These are phyloP conservation scores for Zaprionus africanus DNA, from an alignment of 1,140 invertebrate species.

Conservation along the genomic window DNA sequence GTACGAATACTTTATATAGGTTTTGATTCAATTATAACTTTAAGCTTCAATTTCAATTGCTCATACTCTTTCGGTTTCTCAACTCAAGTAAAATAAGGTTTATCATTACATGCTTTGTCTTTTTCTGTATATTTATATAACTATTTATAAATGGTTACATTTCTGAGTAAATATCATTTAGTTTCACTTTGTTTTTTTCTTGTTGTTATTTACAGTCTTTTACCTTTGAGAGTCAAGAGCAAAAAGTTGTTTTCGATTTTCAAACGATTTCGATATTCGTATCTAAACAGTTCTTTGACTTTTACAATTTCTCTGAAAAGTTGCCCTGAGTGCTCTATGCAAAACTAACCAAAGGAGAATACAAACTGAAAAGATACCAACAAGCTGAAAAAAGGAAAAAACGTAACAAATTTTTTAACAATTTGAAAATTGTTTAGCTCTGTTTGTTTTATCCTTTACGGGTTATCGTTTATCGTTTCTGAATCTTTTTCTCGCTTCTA, in stretches of 20 bases:
- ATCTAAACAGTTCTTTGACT: slow-evolving; percentile 51
- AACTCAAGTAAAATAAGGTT: slow-evolving; percentile 71
- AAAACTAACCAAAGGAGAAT: slow-evolving; percentile 39
- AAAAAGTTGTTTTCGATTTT: slow-evolving; percentile 74
- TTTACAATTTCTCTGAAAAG: slow-evolving; percentile 54
- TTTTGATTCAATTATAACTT: slow-evolving; percentile 79
- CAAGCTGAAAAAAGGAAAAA: slow-evolving; percentile 39
- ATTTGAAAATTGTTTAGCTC: slow-evolving; percentile 17
- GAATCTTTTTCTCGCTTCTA: slow-evolving; percentile 50
- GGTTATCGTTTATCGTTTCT: slow-evolving; percentile 23
- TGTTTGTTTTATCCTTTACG: neutral
- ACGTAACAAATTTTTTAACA: slow-evolving; percentile 19
- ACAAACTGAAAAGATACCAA: slow-evolving; percentile 21
- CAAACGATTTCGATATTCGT: slow-evolving; percentile 33
- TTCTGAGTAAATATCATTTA: slow-evolving; percentile 63
- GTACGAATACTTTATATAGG: slow-evolving; percentile 67
- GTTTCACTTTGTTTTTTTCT: slow-evolving; percentile 54
- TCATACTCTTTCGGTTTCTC: slow-evolving; percentile 29
- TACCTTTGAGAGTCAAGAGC: slow-evolving; percentile 82
- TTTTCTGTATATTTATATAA: slow-evolving; percentile 31
- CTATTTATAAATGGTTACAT: slow-evolving; percentile 56
- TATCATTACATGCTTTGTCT: slow-evolving; percentile 23
- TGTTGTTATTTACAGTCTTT: slow-evolving; percentile 78
- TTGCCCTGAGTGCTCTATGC: slow-evolving; percentile 81
- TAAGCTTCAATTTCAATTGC: slow-evolving; percentile 51